Evolutionary conservation across 2,113 vertebrate genomes (phyloP).

Genomic region (Bubalus kerabau): DNA sequence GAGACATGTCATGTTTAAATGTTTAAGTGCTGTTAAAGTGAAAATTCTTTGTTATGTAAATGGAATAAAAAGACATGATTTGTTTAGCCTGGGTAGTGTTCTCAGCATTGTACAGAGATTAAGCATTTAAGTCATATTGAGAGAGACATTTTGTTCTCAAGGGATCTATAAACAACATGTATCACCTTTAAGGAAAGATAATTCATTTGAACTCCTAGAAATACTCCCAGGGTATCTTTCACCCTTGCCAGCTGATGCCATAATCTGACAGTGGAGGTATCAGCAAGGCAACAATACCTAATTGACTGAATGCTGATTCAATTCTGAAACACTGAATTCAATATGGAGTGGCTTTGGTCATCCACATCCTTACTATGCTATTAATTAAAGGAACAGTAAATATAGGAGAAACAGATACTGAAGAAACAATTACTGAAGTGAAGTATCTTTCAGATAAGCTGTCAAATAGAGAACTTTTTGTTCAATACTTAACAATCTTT

Average conservation of each 20-base stretch:
- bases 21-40: slow-evolving; percentile 27
- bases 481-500: neutral
- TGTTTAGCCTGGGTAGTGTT: slow-evolving; percentile 27
- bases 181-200: slow-evolving; percentile 41
- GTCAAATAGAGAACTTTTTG: neutral
- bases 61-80: slow-evolving; percentile 16
- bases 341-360: slow-evolving; percentile 10
- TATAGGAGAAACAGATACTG: neutral
- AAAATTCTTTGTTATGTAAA: slow-evolving; percentile 41
- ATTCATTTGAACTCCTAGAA: slow-evolving; percentile 40
- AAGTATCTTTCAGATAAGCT: neutral
- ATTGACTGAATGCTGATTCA: neutral
- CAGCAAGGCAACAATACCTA: neutral
- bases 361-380: neutral
- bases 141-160: slow-evolving; percentile 43
- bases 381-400: neutral
- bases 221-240: slow-evolving; percentile 29
- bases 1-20: neutral
- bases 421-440: neutral
- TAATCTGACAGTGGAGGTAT: slow-evolving; percentile 30
- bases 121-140: slow-evolving; percentile 56
- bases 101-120: slow-evolving; percentile 27
- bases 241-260: slow-evolving; percentile 34
- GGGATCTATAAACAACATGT: slow-evolving; percentile 47
- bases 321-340: neutral